Conservation (phyloP, 2,797 vertebrate species). For the Cossypha dichroa region DNA sequence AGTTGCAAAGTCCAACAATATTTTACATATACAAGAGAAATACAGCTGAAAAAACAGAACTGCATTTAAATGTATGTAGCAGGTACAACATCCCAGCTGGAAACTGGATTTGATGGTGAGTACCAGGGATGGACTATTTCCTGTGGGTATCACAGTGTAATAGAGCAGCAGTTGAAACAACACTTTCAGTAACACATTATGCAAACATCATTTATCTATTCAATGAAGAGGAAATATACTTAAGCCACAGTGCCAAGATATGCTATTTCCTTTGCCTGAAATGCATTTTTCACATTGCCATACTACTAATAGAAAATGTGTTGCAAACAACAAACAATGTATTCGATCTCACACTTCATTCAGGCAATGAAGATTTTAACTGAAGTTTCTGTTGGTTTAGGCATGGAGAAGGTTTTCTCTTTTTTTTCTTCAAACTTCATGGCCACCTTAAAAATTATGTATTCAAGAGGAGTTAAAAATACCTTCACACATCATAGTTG, state of each 20-base stretch:
- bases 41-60: neutral
- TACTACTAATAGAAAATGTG: slow-evolving; percentile 56
- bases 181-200: slow-evolving; percentile 64
- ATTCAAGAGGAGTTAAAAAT: neutral
- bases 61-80: slow-evolving; percentile 37
- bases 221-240: slow-evolving; percentile 79
- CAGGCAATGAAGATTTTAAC: slow-evolving; percentile 39
- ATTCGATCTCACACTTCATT: slow-evolving; percentile 64
- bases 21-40: slow-evolving; percentile 57
- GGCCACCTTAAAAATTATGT: neutral
- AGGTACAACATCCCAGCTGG: slow-evolving; percentile 49
- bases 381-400: slow-evolving; percentile 38
- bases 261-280: slow-evolving; percentile 64
- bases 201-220: slow-evolving; percentile 78
- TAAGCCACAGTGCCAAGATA: slow-evolving; percentile 66
- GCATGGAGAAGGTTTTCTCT: neutral
- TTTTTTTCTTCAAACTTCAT: neutral
- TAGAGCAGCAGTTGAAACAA: slow-evolving; percentile 55
- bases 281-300: slow-evolving; percentile 71
- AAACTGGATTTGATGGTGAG: slow-evolving; percentile 69
- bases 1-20: neutral
- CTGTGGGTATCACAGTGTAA: slow-evolving; percentile 54
- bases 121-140: slow-evolving; percentile 66
- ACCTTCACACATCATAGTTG: neutral
- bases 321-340: slow-evolving; percentile 57